Conservation (phyloP, 2,797 vertebrate species). For the Poeciliopsis presidionis region DNA sequence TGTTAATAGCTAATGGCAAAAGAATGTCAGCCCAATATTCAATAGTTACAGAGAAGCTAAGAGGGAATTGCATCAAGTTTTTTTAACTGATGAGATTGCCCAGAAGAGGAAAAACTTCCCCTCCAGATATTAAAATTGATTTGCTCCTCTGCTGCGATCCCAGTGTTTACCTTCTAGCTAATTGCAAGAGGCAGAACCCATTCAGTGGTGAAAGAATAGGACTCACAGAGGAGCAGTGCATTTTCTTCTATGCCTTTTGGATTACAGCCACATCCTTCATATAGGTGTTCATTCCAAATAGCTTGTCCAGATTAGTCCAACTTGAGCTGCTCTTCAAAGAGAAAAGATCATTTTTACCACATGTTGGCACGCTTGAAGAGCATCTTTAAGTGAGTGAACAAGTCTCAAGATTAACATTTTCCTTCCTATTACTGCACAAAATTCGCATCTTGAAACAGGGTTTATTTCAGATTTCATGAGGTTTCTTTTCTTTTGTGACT, state of each 20-base stretch:
- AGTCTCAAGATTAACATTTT: slow-evolving; percentile 13
- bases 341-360: slow-evolving; percentile 6
- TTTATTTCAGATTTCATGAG: slow-evolving; percentile 44
- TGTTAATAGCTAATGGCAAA: slow-evolving; percentile 22
- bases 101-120: slow-evolving; percentile 62
- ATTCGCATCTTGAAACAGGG: slow-evolving; percentile 32
- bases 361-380: slow-evolving; percentile 10
- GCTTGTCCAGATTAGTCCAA: slow-evolving; percentile 32
- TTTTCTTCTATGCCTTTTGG: slow-evolving; percentile 54
- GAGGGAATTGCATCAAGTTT: slow-evolving; percentile 45
- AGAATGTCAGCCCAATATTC: slow-evolving; percentile 11
- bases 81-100: slow-evolving; percentile 68
- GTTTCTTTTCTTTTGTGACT: slow-evolving; percentile 18
- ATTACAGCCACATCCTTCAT: slow-evolving; percentile 43
- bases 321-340: slow-evolving; percentile 32
- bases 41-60: slow-evolving; percentile 30
- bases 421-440: slow-evolving; percentile 9
- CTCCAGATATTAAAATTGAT: slow-evolving; percentile 78
- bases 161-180: slow-evolving; percentile 76
- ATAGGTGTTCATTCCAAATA: slow-evolving; percentile 43
- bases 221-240: slow-evolving; percentile 45
- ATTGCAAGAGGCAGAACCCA: slow-evolving; percentile 66
- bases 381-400: slow-evolving; percentile 10
- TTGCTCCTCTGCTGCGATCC: slow-evolving; percentile 60
- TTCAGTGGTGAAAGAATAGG: slow-evolving; percentile 45